Evolutionary conservation across 2,113 vertebrate species (phyloP).

Genomic region (Madoqua kirkii): DNA sequence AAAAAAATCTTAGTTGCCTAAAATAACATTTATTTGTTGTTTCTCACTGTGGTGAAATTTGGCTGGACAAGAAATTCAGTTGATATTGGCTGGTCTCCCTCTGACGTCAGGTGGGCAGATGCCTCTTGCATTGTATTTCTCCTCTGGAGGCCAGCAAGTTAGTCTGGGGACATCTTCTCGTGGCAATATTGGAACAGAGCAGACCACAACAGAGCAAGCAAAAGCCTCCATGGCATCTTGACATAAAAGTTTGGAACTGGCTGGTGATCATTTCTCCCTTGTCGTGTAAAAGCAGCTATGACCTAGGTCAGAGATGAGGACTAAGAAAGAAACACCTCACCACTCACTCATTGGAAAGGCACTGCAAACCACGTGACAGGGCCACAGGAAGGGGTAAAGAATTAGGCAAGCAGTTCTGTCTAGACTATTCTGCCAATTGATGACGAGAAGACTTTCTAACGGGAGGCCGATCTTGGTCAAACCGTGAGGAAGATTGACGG

Average conservation of each 20-base stretch:
- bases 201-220: neutral
- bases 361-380: fast-evolving
- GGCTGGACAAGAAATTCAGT: neutral
- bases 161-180: fast-evolving
- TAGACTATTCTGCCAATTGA: fast-evolving
- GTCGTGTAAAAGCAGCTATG: neutral
- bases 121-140: fast-evolving
- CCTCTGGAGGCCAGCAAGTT: neutral
- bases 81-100: neutral
- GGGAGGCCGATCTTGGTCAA: fast-evolving
- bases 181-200: neutral
- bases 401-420: fast-evolving
- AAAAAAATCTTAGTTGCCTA: neutral
- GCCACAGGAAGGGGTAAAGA: neutral
- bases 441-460: fast-evolving
- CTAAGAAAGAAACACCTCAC: neutral
- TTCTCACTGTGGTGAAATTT: neutral
- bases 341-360: fast-evolving
- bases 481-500: fast-evolving
- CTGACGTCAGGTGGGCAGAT: fast-evolving
- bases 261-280: neutral
- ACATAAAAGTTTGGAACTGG: neutral
- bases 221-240: fast-evolving
- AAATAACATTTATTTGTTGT: neutral
- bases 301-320: neutral